phyloP scores from a whole-genome alignment of 2,113 vertebrate species.

The Raja brachyura region DNA sequence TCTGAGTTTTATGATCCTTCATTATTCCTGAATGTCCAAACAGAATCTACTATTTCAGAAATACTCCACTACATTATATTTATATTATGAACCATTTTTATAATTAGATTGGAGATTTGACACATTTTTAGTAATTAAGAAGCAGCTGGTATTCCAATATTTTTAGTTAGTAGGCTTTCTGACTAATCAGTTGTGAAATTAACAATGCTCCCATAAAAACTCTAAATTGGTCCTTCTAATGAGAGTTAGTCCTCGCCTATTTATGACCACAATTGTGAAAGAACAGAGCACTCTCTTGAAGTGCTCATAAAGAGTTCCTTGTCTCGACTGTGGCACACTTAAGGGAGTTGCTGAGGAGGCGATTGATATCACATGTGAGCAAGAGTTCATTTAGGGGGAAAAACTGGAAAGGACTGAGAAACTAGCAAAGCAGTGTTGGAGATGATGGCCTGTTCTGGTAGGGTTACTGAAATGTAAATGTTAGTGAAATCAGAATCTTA shows the following conservation, averaged over 20 bases:
- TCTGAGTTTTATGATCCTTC: not conserved
- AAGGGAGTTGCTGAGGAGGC: not conserved
- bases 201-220: not conserved
- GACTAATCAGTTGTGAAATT: not conserved
- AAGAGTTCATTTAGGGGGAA: not conserved
- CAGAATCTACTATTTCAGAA: not conserved
- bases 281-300: no score
- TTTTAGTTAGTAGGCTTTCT: not conserved
- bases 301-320: not conserved
- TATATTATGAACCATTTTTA: not conserved
- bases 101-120: not conserved
- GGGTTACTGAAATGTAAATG: not conserved
- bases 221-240: no score
- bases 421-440: constrained; percentile 1
- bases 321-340: not conserved
- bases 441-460: not conserved
- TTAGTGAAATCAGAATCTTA: not conserved
- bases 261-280: not conserved
- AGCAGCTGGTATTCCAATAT: not conserved
- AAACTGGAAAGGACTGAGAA: not conserved
- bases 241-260: not conserved
- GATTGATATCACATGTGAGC: not conserved
- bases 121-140: not conserved
- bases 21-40: not conserved
- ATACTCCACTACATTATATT: not conserved